Percentiles rank a stretch among this genome's conserved stretches.
Evolutionary conservation across 2,113 vertebrate species (phyloP).

Genomic region (Anguilla japonica): DNA sequence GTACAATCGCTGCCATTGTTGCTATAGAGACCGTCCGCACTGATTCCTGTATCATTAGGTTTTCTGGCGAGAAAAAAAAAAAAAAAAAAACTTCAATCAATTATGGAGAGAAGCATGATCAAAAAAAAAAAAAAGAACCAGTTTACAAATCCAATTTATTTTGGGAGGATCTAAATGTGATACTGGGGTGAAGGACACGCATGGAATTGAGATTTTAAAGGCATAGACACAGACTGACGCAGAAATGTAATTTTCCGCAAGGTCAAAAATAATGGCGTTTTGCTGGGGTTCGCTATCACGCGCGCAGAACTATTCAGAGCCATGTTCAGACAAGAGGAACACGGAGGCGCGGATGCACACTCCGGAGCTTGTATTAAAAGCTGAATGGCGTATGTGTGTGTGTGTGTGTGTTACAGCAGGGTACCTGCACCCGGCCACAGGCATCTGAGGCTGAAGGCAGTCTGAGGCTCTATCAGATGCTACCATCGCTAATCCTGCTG

Average conservation of each 20-base stretch:
- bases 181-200: constrained; percentile 55
- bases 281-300: constrained; percentile 19
- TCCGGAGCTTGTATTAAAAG: constrained; percentile 2
- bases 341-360: constrained; percentile 11
- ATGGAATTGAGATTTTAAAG: constrained; percentile 36
- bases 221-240: constrained; percentile 20
- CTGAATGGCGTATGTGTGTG: constrained; percentile 16
- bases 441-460: constrained; percentile 58
- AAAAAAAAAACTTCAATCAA: constrained; percentile 44
- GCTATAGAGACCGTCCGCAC: constrained; percentile 57
- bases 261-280: neutral
- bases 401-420: constrained; percentile 1
- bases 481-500: constrained; percentile 63
- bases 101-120: constrained; percentile 46
- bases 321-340: constrained; percentile 22
- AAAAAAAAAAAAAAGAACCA: constrained; percentile 41
- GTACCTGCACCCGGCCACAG: constrained; percentile 61
- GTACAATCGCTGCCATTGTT: constrained; percentile 56
- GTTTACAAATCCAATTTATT: constrained; percentile 64
- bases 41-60: constrained; percentile 52
- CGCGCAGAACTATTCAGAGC: neutral
- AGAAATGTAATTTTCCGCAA: constrained; percentile 22
- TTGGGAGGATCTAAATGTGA: constrained; percentile 45
- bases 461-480: constrained; percentile 59
- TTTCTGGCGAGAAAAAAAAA: constrained; percentile 32